Conservation (phyloP, 2,888 invertebrate genomes). For the Cepaea hortensis region DNA sequence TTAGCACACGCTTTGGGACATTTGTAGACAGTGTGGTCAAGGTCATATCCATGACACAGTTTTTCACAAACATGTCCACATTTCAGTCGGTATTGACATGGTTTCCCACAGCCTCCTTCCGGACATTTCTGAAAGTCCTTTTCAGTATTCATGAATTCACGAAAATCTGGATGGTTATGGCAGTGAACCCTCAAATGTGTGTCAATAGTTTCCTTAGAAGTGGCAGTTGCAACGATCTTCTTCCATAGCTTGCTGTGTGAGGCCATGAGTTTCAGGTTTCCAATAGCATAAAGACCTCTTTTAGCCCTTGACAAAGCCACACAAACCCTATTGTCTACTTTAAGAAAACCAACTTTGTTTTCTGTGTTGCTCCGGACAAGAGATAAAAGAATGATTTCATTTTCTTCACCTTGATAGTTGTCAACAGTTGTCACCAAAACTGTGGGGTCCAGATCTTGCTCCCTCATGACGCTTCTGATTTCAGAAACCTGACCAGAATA, state of each 20-base stretch:
- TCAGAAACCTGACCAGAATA: too few species aligned
- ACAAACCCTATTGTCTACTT: conserved; percentile 71
- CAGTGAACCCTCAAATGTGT: conserved; percentile 57
- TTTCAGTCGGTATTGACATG: conserved; percentile 55
- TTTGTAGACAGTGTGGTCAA: conserved; percentile 6
- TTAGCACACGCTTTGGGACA: conserved; percentile 22
- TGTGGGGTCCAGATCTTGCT: conserved; percentile 2
- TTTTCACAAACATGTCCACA: conserved; percentile 59
- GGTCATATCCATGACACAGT: too few species aligned
- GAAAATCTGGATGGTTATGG: conserved; percentile 62
- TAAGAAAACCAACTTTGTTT: conserved; percentile 69
- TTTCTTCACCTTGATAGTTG: conserved; percentile 65
- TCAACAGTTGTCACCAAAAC: too few species aligned
- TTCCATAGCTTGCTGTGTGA: conserved; percentile 40
- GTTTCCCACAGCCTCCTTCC: conserved; percentile 60
- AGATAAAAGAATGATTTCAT: conserved; percentile 74
- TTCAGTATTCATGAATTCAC: conserved; percentile 34
- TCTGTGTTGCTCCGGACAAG: conserved; percentile 72
- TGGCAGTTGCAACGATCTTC: conserved; percentile 43
- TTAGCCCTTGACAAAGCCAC: conserved; percentile 72
- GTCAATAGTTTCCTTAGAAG: conserved; percentile 27
- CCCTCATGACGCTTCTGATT: conserved; percentile 37
- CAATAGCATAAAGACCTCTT: conserved; percentile 72
- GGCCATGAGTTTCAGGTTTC: conserved; percentile 60
- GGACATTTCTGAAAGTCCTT: conserved; percentile 58